Evolutionary conservation across 2,888 invertebrate genomes (phyloP), one percentile per base, ranked within the genome.

Genomic region (Brenthis hecate): DNA sequence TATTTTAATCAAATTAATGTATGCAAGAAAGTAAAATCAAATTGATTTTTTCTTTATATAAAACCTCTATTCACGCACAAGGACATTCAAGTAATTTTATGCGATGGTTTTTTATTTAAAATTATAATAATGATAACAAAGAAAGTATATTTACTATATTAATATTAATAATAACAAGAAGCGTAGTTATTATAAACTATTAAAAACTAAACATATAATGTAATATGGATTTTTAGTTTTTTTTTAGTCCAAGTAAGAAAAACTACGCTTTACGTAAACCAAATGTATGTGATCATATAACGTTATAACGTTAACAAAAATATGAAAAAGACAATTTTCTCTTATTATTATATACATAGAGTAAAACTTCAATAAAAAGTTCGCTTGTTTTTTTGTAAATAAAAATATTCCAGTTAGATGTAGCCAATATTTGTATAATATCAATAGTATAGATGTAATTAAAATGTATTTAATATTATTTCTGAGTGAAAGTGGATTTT

Each of bases 371-470:
- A 56, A 61, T 56, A 5, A 65, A 65, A 67, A 32, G 47, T 43
- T 69, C 56, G 64, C 85, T 87, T 87, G 74, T 79, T 81, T 85
- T 85, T 85, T 84, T 91, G 89, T 91, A 91, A 88, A 90, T 91
- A 80, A 81, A 80, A 86, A 86, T 88, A 91, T 91, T 91, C 91
- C 91, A 91, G 80, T 84, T 91, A 91, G 90, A 77, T 77, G 47
- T 79, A 91, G 88, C 84, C 81, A 85, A 85, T 85, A 28, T 28
- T 36, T 92, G 91, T 92, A 91, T 88, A 81, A 86, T 90, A 90
- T 86, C 83, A 81, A 77, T 91, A 91, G 88, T 71, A 73, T 89
- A 87, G 83, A 78, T 81, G 82, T 84, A 84, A 82, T 79, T 81
- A 76, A 81, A 82, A 80, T 83, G 80, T 85, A 85, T 85, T 86